Evolutionary conservation across 2,113 vertebrate genomes (phyloP), one percentile per base, ranked within the genome.

Genomic region (Pseudorhombus dupliciocellatus): DNA sequence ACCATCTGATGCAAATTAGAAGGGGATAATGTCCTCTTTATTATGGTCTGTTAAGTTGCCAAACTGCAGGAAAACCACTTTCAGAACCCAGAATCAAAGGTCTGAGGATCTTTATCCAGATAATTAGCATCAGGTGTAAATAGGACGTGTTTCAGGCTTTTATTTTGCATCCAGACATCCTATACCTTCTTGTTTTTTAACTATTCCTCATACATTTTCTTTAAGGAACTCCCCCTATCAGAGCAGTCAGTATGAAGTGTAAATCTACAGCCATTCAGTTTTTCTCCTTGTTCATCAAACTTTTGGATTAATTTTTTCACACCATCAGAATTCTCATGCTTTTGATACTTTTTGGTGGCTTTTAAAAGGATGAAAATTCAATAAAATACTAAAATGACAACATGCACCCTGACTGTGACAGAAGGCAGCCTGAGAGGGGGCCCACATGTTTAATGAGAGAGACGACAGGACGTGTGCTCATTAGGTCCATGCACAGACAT

Each of bases 381-480:
- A 57, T 68, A 42, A 68, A 50, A 52, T 21, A 48, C 18, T 14
- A 2, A 30, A 51, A 51, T n/a, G 4, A 24, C 5, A 21, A 30
- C 16, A 52, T 25, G 30, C 25, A 60, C 25, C n/a, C 10, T 37
- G 16, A 44, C 42, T 44, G 42, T 44, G 42, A 46, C 42, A 7
- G 1, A 6, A 15, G 42, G 7, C 9, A 67, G 51, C 6, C 4
- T 52, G 34, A 46, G 30, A 31, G 28, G 24, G 54, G 73, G 37
- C 26, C 62, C 63, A 70, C 63, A 73, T 20, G 34, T 86, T 89
- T 86, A 84, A 73, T 79, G 37, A 55, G 46, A 52, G 46, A 52
- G 52, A 24, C 22, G 21, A 69, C 7, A 12, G 53, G 20, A 0
- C 12, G 65, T 67, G 54, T 65, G 54, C 46, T 74, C 25, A 61